These are phyloP conservation scores for Etheostoma spectabile DNA, from an alignment of 2,113 vertebrate species.

Conservation along the genomic window DNA sequence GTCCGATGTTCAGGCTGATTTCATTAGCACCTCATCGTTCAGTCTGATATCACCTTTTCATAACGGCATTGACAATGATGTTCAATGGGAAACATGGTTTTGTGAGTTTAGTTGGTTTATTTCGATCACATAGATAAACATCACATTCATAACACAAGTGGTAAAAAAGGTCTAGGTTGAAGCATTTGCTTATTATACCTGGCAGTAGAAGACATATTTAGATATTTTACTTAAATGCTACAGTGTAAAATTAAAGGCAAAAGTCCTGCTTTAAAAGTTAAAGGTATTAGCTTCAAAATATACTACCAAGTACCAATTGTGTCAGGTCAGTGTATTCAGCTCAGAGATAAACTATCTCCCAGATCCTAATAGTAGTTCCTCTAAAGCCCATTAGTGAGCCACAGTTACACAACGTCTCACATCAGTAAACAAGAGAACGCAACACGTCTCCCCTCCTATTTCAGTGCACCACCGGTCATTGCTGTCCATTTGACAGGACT, in stretches of 20 bases:
- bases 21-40: neutral
- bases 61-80: neutral
- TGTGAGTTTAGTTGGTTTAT: too few species aligned
- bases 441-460: slow-evolving; percentile 30
- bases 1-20: neutral
- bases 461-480: slow-evolving; percentile 11
- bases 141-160: too few species aligned
- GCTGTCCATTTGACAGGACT: neutral
- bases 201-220: too few species aligned
- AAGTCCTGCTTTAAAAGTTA: neutral
- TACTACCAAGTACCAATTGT: neutral
- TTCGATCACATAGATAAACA: too few species aligned
- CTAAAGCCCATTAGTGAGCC: slow-evolving; percentile 58
- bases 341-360: slow-evolving; percentile 69
- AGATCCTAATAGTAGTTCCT: slow-evolving; percentile 46
- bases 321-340: slow-evolving; percentile 11
- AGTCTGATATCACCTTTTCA: neutral
- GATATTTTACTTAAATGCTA: too few species aligned
- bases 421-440: slow-evolving; percentile 55
- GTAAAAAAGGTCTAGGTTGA: too few species aligned
- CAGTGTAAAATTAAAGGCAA: neutral
- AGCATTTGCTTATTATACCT: too few species aligned
- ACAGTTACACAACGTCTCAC: slow-evolving; percentile 59
- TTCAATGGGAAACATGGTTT: neutral
- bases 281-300: neutral